Base-by-base conservation (phyloP, 2,888 invertebrate species). In the Drosophila gaucha region DNA sequence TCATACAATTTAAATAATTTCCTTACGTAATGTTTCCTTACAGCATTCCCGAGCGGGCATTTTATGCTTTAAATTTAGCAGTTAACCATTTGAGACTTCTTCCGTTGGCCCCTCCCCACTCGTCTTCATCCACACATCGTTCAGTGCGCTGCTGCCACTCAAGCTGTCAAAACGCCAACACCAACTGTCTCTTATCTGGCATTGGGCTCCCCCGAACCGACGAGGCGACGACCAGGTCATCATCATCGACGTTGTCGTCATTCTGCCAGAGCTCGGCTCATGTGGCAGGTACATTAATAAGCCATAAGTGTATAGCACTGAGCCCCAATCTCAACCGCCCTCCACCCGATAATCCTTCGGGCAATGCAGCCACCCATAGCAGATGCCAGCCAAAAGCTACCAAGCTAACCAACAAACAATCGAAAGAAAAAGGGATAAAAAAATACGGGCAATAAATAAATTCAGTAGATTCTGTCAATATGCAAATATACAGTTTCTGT, bases 81-180 rank as follows among this genome's bases (percentile, higher is more conserved):
- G 16, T 51, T 28, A 16, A 31, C 9, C 60, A 22, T 55, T 62
- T 41, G 16, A 41, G 31, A 41, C 28, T 4, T 3, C 35, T 44
- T 24, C 12, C 18, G 2, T 18, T 4, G n/a, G 3, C 9, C 3
- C n/a, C 16, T 16, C 16, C 12, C 26, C 16, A 8, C 22, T 18
- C 33, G 3, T 3, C 5, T 1, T 14, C 30, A 6, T 24, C 22
- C 10, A 1, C 24, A 0, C 31, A 14, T n/a, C n/a, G n/a, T 33
- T 4, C 39, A 24, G 10, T 43, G 47, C 59, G 35, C n/a, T 18
- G 65, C 38, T 47, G 46, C 58, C 60, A 65, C 56, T 60, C 67
- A 51, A 66, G 39, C 67, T 82, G 79, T 78, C 83, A 78, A 72
- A 77, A 58, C 56, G 73, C 72, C 82, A 82, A 63, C 75, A 63